These are phyloP conservation scores for Machimus atricapillus DNA, from an alignment of 2,888 invertebrate genomes.

Conservation along the genomic window DNA sequence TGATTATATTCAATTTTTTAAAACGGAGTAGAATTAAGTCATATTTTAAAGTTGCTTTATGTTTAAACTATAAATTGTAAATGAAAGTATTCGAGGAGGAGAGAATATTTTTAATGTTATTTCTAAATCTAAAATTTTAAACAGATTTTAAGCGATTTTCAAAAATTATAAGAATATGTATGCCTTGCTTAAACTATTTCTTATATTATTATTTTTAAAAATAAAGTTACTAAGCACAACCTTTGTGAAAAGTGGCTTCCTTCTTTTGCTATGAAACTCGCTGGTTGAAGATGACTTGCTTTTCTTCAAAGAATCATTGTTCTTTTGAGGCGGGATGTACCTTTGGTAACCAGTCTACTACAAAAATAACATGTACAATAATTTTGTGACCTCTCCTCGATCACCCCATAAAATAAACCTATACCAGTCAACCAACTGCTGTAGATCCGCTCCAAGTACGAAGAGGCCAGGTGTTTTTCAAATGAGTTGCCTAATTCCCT, in stretches of 20 bases:
- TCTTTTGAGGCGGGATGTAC: not conserved
- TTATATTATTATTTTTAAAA: not conserved
- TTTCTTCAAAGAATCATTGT: not conserved
- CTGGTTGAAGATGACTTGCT: not conserved
- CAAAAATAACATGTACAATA: not conserved
- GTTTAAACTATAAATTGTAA: too few relatives aligned
- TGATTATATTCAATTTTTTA: too few relatives aligned
- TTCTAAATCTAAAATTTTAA: too few relatives aligned
- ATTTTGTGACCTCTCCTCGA: not conserved
- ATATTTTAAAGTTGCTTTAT: too few relatives aligned
- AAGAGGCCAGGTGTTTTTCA: not conserved
- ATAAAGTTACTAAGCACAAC: not conserved
- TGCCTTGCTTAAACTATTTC: not conserved
- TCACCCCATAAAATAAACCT: not conserved
- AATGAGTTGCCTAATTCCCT: not conserved
- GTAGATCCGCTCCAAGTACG: not conserved
- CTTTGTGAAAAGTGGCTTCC: not conserved
- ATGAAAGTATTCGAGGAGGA: too few relatives aligned
- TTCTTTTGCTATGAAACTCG: not conserved
- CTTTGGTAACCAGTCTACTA: not conserved
- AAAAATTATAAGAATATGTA: too few relatives aligned
- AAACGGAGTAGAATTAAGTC: too few relatives aligned
- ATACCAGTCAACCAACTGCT: not conserved
- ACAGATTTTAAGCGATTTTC: too few relatives aligned
- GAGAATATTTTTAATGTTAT: too few relatives aligned